These are phyloP conservation scores for Syndactyla subalaris DNA, from an alignment of 2,797 vertebrate species.

Conservation along the genomic window DNA sequence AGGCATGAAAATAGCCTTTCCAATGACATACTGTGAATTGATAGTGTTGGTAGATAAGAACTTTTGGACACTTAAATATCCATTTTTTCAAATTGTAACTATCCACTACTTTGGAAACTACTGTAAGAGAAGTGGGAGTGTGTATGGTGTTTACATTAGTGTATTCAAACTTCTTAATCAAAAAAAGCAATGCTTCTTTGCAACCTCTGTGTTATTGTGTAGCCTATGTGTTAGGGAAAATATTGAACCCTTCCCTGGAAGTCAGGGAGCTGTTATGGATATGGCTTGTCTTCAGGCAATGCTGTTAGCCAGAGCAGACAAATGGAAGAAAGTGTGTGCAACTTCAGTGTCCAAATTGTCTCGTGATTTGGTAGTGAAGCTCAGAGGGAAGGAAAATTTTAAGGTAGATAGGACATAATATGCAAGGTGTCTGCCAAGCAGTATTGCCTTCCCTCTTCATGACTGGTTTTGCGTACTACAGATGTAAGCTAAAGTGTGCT, in stretches of 20 bases:
- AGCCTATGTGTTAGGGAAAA: neutral
- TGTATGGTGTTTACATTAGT: neutral
- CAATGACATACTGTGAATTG: neutral
- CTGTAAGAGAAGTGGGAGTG: neutral
- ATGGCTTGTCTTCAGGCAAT: neutral
- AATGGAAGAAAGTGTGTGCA: neutral
- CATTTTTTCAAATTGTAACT: accelerated
- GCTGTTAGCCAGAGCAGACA: neutral
- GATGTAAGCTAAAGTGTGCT: neutral
- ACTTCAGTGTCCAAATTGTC: neutral
- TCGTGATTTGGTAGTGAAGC: neutral
- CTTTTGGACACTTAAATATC: neutral
- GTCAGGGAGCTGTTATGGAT: neutral
- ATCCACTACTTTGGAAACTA: neutral
- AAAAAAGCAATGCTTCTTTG: neutral
- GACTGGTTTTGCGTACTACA: neutral
- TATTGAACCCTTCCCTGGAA: neutral
- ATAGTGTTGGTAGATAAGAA: neutral
- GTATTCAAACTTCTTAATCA: neutral
- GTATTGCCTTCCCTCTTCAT: neutral
- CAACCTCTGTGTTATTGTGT: neutral
- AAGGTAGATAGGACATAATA: accelerated
- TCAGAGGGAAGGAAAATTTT: neutral
- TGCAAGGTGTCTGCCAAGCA: neutral
- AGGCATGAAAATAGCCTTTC: neutral